A percentile compares a stretch with the other conserved stretches of the same genome.
These are phyloP conservation scores for Aphelenchoides besseyi DNA, from an alignment of 1,140 invertebrate species.

Conservation along the genomic window DNA sequence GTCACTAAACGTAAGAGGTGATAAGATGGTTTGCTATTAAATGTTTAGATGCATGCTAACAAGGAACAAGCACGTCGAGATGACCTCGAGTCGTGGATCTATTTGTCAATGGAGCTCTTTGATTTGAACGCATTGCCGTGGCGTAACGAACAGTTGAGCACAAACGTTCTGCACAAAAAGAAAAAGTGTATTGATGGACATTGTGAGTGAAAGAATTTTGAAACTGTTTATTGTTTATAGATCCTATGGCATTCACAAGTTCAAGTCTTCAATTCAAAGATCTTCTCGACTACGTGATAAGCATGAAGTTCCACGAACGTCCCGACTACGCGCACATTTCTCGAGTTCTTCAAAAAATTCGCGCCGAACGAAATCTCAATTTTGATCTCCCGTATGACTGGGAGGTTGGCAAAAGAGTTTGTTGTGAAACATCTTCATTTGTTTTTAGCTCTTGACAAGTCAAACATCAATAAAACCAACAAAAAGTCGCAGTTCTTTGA, in stretches of 20 bases:
- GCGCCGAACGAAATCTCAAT: neutral
- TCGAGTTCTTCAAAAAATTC: neutral
- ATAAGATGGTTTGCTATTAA: too few species aligned
- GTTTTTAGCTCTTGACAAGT: too few species aligned
- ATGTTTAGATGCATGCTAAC: neutral
- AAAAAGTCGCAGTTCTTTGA: too few species aligned
- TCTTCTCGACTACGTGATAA: neutral
- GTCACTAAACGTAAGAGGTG: neutral
- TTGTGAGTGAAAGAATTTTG: slow-evolving; percentile 19
- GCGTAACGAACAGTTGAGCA: slow-evolving; percentile 25
- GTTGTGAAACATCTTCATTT: too few species aligned
- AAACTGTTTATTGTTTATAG: neutral
- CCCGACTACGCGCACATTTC: neutral
- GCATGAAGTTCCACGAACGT: neutral
- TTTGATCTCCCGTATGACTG: neutral
- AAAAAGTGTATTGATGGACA: slow-evolving; percentile 26
- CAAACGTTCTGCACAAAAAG: slow-evolving; percentile 32
- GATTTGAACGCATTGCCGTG: slow-evolving; percentile 15
- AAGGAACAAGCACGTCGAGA: slow-evolving; percentile 12
- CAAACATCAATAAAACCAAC: too few species aligned
- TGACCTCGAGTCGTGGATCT: slow-evolving; percentile 34
- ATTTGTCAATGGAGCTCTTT: slow-evolving; percentile 27
- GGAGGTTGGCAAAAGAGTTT: too few species aligned
- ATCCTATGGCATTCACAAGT: neutral
- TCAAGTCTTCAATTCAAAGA: neutral